Conservation (phyloP, 2,888 invertebrate genomes). For the Meteorus colon region DNA sequence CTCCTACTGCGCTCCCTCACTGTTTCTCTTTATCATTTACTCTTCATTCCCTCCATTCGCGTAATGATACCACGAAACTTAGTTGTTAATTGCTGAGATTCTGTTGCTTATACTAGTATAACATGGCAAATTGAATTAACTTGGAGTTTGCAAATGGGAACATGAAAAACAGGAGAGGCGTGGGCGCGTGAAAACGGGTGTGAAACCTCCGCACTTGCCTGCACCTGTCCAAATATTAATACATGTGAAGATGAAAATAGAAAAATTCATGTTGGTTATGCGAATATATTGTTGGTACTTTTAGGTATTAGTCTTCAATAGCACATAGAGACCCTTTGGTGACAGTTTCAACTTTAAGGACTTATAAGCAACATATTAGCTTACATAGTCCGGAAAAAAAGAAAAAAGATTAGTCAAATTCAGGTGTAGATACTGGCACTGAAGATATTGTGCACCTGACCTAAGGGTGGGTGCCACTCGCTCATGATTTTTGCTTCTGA, state of each 20-base stretch:
- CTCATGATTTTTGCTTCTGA: constrained; percentile 20
- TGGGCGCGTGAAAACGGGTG: too few species aligned
- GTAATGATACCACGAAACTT: constrained; percentile 23
- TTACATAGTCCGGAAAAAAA: not conserved
- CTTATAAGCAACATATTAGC: not conserved
- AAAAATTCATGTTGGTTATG: too few species aligned
- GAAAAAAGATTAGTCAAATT: not conserved
- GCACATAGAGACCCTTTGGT: too few species aligned
- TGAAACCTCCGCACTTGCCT: not conserved
- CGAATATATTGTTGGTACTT: too few species aligned
- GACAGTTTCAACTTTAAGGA: not conserved
- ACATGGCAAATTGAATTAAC: constrained; percentile 21
- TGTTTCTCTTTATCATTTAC: not conserved
- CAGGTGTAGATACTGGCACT: constrained; percentile 15
- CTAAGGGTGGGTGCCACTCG: not conserved
- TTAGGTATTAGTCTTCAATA: too few species aligned
- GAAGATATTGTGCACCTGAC: constrained; percentile 27
- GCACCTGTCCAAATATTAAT: constrained; percentile 3
- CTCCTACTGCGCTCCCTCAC: not conserved
- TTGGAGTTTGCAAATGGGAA: constrained; percentile 9
- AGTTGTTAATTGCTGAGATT: constrained; percentile 28
- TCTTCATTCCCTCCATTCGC: not conserved
- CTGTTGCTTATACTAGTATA: constrained; percentile 14
- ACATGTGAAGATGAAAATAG: not conserved
- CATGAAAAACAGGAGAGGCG: not conserved